Conservation (phyloP, 1,140 invertebrate genomes). For the Hycleus phaleratus region DNA sequence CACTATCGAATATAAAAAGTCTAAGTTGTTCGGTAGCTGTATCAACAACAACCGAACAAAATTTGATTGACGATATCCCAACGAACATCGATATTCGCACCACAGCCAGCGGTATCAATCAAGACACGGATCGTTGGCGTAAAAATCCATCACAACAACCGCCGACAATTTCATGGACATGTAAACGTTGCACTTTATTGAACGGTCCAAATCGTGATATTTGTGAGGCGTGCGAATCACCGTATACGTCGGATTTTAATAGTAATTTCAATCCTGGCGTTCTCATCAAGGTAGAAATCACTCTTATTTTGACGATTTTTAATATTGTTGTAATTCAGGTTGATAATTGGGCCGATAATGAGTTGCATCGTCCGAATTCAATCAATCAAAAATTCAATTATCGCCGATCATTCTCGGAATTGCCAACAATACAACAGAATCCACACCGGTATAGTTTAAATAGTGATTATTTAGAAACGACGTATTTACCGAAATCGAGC, state of each 20-base stretch:
- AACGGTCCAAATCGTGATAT: conserved; percentile 54
- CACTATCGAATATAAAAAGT: conserved; percentile 36
- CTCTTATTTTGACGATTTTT: background rate
- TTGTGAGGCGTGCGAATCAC: conserved; percentile 58
- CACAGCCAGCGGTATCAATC: conserved; percentile 37
- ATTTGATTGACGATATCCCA: conserved; percentile 32
- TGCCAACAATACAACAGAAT: conserved; percentile 42
- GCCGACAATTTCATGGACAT: conserved; percentile 62
- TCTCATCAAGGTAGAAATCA: conserved; percentile 34
- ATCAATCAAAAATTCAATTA: conserved; percentile 50
- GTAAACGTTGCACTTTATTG: conserved; percentile 77
- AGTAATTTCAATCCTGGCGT: conserved; percentile 38
- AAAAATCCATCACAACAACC: conserved; percentile 27
- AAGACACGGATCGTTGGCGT: conserved; percentile 23
- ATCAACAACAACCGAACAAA: too few relatives aligned
- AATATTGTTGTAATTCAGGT: conserved; percentile 25
- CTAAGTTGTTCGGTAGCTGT: conserved; percentile 32
- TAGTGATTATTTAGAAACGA: conserved; percentile 30
- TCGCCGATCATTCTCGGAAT: conserved; percentile 56
- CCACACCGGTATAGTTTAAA: conserved; percentile 46
- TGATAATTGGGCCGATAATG: conserved; percentile 44
- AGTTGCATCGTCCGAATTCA: conserved; percentile 42
- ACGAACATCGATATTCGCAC: conserved; percentile 32
- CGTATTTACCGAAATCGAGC: conserved; percentile 34
- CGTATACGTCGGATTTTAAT: conserved; percentile 44